A percentile compares a stretch with the other conserved stretches of the same genome.
These are phyloP conservation scores for Phalacrocorax carbo DNA, from an alignment of 2,113 vertebrate species.

Conservation along the genomic window DNA sequence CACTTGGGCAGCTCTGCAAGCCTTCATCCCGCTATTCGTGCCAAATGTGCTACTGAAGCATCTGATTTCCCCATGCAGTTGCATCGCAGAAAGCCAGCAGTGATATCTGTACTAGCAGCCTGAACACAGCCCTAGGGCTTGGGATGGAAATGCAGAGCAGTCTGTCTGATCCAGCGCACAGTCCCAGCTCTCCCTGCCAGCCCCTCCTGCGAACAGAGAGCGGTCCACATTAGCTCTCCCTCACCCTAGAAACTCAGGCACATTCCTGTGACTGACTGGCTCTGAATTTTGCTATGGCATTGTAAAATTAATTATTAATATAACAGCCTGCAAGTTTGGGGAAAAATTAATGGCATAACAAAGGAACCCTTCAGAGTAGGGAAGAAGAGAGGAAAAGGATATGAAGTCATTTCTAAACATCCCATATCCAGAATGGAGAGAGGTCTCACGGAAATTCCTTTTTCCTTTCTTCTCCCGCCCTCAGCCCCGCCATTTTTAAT, in stretches of 20 bases:
- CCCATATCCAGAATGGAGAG: neutral
- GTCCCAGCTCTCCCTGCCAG: neutral
- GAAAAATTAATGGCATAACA: neutral
- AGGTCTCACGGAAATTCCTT: neutral
- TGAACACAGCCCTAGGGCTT: neutral
- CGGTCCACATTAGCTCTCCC: neutral
- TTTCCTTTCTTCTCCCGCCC: fast-evolving
- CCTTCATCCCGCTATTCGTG: neutral
- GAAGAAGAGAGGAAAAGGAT: neutral
- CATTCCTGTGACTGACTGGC: neutral
- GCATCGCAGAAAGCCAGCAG: neutral
- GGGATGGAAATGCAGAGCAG: neutral
- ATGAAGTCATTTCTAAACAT: neutral
- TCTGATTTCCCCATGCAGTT: neutral
- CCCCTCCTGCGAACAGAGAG: neutral
- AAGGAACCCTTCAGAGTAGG: neutral
- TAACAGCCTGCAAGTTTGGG: neutral
- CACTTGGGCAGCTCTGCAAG: neutral
- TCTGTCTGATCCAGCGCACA: neutral
- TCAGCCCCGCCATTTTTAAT: neutral
- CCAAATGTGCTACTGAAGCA: neutral
- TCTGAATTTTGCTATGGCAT: neutral
- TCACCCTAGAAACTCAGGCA: neutral
- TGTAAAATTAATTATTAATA: neutral
- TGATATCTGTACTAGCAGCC: neutral